phyloP scores from a whole-genome alignment of 2,888 invertebrate species.

The Lycophotia porphyrea region DNA sequence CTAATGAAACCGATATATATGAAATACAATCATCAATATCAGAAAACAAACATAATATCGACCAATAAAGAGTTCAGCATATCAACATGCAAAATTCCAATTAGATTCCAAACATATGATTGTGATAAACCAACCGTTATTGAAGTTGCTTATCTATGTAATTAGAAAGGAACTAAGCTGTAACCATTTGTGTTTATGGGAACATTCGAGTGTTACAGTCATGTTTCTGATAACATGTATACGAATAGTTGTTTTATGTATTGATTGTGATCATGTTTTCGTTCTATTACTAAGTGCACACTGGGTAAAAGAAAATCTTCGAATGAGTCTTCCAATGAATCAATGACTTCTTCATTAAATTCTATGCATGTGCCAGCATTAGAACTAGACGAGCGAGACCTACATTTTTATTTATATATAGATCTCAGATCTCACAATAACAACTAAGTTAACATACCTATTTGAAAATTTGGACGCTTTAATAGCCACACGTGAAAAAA shows the following conservation, averaged over 20 bases:
- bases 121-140: slow-evolving; percentile 89
- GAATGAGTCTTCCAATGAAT: background rate
- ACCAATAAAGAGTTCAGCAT: slow-evolving; percentile 88
- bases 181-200: slow-evolving; percentile 88
- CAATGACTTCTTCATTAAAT: background rate
- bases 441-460: slow-evolving; percentile 6
- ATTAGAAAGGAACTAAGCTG: slow-evolving; percentile 90
- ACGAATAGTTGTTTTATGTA: slow-evolving; percentile 64
- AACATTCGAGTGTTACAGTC: slow-evolving; percentile 83
- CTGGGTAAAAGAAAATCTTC: background rate
- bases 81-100: slow-evolving; percentile 90
- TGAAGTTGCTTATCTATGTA: slow-evolving; percentile 89
- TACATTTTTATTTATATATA: too few species aligned
- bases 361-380: background rate
- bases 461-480: background rate
- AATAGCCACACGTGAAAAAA: slow-evolving; percentile 24
- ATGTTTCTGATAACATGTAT: slow-evolving; percentile 76
- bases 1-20: slow-evolving; percentile 80
- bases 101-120: slow-evolving; percentile 89
- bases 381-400: background rate
- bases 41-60: slow-evolving; percentile 89
- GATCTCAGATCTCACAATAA: slow-evolving; percentile 19
- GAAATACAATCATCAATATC: slow-evolving; percentile 88
- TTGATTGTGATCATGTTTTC: slow-evolving; percentile 42
- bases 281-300: background rate